A percentile compares a stretch with the other conserved stretches of the same genome.
Conservation (phyloP, 2,113 vertebrate genomes). For the Syrmaticus mikado region DNA sequence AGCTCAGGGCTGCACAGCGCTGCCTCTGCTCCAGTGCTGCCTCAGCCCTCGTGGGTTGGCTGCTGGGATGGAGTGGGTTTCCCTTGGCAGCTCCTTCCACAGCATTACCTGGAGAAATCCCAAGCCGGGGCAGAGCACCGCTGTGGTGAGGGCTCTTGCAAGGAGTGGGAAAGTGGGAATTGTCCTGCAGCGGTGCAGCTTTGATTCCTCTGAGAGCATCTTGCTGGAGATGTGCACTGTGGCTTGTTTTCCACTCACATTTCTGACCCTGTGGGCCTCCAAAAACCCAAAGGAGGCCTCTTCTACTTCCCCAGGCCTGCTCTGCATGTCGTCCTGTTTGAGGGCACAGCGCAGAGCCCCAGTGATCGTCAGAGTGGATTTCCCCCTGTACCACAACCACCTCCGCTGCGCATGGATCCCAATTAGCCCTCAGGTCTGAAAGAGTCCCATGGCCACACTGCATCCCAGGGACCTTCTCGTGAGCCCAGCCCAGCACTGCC, state of each 20-base stretch:
- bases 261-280: background rate
- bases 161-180: background rate
- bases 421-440: accelerated
- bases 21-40: background rate
- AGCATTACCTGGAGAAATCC: background rate
- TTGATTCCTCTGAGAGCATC: accelerated
- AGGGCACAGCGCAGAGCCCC: accelerated
- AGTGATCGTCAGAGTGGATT: no score
- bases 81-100: background rate
- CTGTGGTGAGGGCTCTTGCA: background rate
- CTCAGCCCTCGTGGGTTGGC: background rate
- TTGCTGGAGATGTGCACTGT: background rate
- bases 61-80: background rate
- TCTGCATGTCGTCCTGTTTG: accelerated
- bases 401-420: background rate
- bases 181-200: background rate
- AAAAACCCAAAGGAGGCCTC: background rate
- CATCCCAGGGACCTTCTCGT: accelerated
- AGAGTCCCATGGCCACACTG: background rate
- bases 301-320: background rate
- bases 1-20: accelerated
- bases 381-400: background rate
- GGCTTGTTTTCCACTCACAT: background rate
- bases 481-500: background rate
- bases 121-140: accelerated